Evolutionary conservation across 2,113 vertebrate species (phyloP), one percentile per base, ranked within the genome.

Genomic region (Hypanus sabinus): DNA sequence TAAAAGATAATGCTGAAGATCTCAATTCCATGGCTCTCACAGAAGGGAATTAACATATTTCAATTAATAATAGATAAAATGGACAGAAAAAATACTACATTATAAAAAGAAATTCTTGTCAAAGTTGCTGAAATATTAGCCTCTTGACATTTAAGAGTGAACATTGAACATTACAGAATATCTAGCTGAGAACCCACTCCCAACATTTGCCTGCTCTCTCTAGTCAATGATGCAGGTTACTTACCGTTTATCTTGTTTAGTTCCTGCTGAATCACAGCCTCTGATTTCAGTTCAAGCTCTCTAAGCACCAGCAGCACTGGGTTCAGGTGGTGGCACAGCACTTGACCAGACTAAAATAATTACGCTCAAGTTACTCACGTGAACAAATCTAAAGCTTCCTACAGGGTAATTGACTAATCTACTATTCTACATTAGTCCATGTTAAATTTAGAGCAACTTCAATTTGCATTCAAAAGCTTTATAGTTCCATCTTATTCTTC

Each of bases 281-380:
- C 68, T 22, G 12, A 70, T 75, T 93, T 38, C 70, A 55, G 91
- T 55, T 93, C 68, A 73, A 71, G 36, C 36, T 93, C 38, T 55
- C 36, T 8, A 36, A 73, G 65, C 70, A 55, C 68, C 90, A 46
- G 36, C 36, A 92, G 90, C n/a, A 38, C 68, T 6, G 68, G 73
- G 85, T 18, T 6, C 60, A 73, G 14, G 30, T 90, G n/a, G 85
- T 33, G 33, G 14, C 22, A 4, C 20, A 18, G 18, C 36, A 93
- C 68, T 73, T 71, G 22, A 27, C 70, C 70, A 93, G 36, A 38
- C 70, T 93, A 62, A 93, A 73, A 62, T 62, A 88, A 88, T 93
- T 93, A 93, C 8, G 10, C 46, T 71, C 27, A 9, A 71, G 22
- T 46, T 55, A 38, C 46, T 93, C 68, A 71, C 91, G 91, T 93